Percentiles rank a stretch among this genome's conserved stretches.
Conservation (phyloP, 1,140 invertebrate genomes). For the Maconellicoccus hirsutus region DNA sequence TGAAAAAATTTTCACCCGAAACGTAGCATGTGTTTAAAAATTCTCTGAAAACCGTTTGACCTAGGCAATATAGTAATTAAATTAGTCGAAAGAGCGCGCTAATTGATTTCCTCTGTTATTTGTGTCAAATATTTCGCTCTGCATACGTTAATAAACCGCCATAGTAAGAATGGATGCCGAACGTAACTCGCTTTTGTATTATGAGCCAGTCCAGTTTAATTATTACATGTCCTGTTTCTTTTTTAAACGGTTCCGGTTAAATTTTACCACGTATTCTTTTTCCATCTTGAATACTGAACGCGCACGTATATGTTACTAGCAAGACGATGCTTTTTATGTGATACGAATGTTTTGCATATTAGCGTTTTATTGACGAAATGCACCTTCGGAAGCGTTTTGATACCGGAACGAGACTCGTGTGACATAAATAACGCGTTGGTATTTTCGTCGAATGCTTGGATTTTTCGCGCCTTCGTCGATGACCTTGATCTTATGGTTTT, state of each 20-base stretch:
- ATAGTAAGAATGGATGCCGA: not conserved
- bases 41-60: not conserved
- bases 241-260: constrained; percentile 8
- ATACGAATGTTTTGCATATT: not conserved
- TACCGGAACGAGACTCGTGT: not conserved
- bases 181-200: constrained; percentile 1
- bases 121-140: constrained; percentile 8
- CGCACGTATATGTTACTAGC: too few species aligned
- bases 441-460: not conserved
- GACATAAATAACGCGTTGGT: not conserved
- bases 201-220: constrained; percentile 6
- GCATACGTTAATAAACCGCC: not conserved
- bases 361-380: not conserved
- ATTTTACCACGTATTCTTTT: constrained; percentile 9
- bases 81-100: not conserved
- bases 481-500: too few species aligned
- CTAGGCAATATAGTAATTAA: not conserved
- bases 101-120: not conserved
- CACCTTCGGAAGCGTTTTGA: too few species aligned
- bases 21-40: not conserved
- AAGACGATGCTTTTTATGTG: not conserved
- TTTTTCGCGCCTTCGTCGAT: too few species aligned
- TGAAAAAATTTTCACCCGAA: too few species aligned
- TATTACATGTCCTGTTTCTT: constrained; percentile 9
- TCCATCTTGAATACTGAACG: too few species aligned